Evolutionary conservation across 2,888 invertebrate genomes (phyloP), one percentile per base, ranked within the genome.

Genomic region (Drosophila rellima): DNA sequence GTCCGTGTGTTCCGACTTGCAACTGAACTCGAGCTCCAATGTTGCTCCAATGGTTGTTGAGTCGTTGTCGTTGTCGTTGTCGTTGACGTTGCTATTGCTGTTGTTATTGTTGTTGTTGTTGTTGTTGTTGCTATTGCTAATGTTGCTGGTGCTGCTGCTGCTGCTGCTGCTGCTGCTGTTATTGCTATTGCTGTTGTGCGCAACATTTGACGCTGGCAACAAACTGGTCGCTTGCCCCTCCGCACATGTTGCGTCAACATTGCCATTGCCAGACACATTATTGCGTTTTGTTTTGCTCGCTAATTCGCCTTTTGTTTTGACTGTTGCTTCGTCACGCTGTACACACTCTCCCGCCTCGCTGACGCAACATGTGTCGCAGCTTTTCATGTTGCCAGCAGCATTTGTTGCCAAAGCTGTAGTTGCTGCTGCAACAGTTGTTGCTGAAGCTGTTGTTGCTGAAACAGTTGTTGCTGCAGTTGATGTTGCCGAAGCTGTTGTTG

Each of bases 1-100:
- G 86, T 90, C 91, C 91, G 91, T 90, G 91, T 89, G 86, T 90
- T 90, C 91, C 91, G 91, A 91, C 88, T 91, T 91, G 91, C 92
- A 90, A 92, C 91, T 91, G 90, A 90, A 81, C 73, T 82, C 82
- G 68, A 78, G 72, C 74, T 82, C 78, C 78, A 68, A 68, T 71
- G 65, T 75, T 76, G 75, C 75, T 65, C 54, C 68, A 69, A 70
- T 62, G 65, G 54, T 68, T 77, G 77, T 76, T 67, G 63, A 78
- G 63, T 69, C 66, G 70, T 54, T 57, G 63, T 47, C 55, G 51
- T 45, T 60, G 61, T n/a, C n/a, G n/a, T n/a, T n/a, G n/a, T 31
- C 37, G 63, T 51, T 64, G 67, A 8, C n/a, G 55, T 33, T 20
- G 60, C 3, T 29, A 55, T 35, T 56, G 67, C 17, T 69, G 68